A percentile compares a stretch with the other conserved stretches of the same genome.
Evolutionary conservation across 2,113 vertebrate genomes (phyloP).

Genomic region (Danionella cerebrum): DNA sequence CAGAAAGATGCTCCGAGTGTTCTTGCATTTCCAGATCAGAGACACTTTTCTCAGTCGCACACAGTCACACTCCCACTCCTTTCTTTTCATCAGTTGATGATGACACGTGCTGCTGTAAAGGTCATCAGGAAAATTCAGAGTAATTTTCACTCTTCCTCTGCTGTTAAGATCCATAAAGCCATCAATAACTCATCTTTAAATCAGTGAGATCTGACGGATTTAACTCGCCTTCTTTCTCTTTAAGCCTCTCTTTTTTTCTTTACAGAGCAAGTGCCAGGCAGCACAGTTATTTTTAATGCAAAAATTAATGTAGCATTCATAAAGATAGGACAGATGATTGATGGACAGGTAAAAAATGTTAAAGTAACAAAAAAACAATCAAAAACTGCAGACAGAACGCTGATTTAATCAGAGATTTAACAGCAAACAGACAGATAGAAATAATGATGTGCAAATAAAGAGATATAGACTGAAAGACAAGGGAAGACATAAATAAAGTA

Average conservation of each 20-base stretch:
- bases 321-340: no score
- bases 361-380: no score
- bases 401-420: no score
- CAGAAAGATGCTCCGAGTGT: slow-evolving; percentile 18
- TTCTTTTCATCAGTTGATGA: slow-evolving; percentile 21
- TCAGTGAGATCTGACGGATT: slow-evolving; percentile 53
- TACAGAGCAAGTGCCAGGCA: no score
- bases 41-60: slow-evolving; percentile 20
- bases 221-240: slow-evolving; percentile 40
- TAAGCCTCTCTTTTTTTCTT: not conserved
- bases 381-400: not conserved
- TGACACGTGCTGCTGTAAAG: slow-evolving; percentile 52
- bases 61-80: slow-evolving; percentile 4
- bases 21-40: slow-evolving; percentile 19
- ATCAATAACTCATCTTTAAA: slow-evolving; percentile 70
- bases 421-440: slow-evolving; percentile 40
- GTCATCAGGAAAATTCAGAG: slow-evolving; percentile 59
- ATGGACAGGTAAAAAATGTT: no score
- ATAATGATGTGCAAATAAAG: not conserved
- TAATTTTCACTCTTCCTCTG: slow-evolving; percentile 60
- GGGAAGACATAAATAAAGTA: not conserved
- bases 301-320: no score
- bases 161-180: slow-evolving; percentile 62
- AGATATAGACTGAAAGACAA: not conserved
- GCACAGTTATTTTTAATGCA: no score